phyloP scores from a whole-genome alignment of 2,888 invertebrate genomes.

The Callyntrura guangdongensis region DNA sequence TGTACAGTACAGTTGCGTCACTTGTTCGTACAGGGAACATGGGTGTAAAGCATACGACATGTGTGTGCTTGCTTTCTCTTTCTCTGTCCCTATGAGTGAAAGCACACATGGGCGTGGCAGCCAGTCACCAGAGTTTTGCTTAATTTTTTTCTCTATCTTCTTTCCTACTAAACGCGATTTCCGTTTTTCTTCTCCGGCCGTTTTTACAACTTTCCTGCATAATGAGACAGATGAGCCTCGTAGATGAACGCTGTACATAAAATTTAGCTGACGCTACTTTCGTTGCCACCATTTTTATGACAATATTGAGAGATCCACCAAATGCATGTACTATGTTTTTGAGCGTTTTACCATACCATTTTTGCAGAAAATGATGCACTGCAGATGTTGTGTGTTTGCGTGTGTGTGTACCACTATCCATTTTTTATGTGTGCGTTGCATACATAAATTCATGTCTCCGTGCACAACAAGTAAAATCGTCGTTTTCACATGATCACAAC shows the following conservation, averaged over 20 bases:
- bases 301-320: background rate
- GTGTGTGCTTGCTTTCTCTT: background rate
- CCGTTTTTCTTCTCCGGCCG: constrained; percentile 1
- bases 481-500: background rate
- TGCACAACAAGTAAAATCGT: background rate
- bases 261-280: background rate
- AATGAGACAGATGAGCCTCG: constrained; percentile 38
- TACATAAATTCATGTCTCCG: background rate
- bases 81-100: background rate
- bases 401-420: background rate
- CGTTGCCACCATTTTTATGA: constrained; percentile 22
- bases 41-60: background rate
- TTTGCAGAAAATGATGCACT: constrained; percentile 11
- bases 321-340: background rate
- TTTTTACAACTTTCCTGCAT: constrained; percentile 28
- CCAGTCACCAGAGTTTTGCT: constrained; percentile 44
- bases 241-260: background rate
- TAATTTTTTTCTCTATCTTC: constrained; percentile 12
- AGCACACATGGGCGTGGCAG: constrained; percentile 55
- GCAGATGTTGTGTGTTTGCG: constrained; percentile 1
- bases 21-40: background rate
- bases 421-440: background rate
- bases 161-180: background rate
- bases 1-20: background rate
- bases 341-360: background rate